A percentile compares a stretch with the other conserved stretches of the same genome.
Conservation (phyloP, 2,113 vertebrate species). For the Cinclus cinclus region DNA sequence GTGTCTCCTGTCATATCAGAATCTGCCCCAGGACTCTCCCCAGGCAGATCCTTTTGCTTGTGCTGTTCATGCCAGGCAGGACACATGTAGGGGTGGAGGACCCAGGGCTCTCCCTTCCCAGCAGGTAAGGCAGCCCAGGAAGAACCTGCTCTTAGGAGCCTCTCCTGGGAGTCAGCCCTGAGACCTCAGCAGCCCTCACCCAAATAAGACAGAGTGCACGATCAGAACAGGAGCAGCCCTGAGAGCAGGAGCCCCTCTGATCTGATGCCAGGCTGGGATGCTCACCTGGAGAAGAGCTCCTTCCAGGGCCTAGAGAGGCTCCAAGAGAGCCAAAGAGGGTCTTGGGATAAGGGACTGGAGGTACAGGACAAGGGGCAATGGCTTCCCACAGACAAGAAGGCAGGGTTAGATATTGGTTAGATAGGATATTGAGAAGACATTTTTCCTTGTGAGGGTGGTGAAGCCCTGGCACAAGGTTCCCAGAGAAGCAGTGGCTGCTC, state of each 20-base stretch:
- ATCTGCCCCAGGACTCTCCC: too few relatives aligned
- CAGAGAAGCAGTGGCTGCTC: neutral
- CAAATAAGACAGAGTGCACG: fast-evolving
- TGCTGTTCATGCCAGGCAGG: neutral
- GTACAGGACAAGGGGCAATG: neutral
- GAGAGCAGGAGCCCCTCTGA: neutral
- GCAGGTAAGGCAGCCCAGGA: neutral
- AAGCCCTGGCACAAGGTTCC: neutral
- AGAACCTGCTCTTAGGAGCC: neutral
- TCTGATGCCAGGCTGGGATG: neutral
- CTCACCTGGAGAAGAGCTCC: neutral
- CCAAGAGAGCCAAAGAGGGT: neutral
- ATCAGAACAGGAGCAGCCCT: neutral
- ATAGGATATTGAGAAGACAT: neutral
- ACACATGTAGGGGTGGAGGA: fast-evolving
- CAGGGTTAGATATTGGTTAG: too few relatives aligned
- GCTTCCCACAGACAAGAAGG: neutral
- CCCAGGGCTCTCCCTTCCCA: neutral
- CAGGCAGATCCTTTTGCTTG: neutral
- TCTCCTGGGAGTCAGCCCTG: neutral
- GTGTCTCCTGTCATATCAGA: fast-evolving
- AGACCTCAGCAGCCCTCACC: neutral
- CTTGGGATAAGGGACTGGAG: neutral
- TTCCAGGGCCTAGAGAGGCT: neutral
- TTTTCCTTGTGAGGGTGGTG: neutral